These are phyloP conservation scores for Anser cygnoides DNA, from an alignment of 2,113 vertebrate genomes.

Conservation along the genomic window DNA sequence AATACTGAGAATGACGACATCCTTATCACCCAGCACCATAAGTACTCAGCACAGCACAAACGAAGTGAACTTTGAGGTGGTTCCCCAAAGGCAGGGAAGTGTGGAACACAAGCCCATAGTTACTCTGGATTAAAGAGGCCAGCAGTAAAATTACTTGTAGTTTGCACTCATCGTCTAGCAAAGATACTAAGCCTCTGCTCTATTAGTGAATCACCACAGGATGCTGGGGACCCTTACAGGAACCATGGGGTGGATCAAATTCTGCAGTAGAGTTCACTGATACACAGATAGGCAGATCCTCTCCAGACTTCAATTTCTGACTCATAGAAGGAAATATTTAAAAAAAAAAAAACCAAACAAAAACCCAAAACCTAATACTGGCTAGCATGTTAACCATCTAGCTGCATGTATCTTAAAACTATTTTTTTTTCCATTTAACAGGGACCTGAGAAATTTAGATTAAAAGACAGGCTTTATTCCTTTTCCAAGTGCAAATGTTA, in stretches of 20 bases:
- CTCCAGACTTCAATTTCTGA: neutral
- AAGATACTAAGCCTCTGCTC: neutral
- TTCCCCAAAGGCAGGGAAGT: neutral
- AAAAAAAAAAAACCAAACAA: no score
- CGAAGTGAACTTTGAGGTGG: neutral
- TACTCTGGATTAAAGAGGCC: neutral
- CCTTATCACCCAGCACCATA: accelerated
- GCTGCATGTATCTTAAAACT: neutral
- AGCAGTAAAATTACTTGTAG: neutral
- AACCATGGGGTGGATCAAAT: neutral
- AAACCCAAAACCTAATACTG: neutral
- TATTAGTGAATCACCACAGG: neutral
- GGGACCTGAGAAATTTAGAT: neutral
- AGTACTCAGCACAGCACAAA: neutral
- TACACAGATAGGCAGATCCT: neutral
- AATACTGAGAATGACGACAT: neutral
- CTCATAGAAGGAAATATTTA: neutral
- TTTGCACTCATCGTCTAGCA: neutral
- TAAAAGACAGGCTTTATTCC: neutral
- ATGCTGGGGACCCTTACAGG: neutral
- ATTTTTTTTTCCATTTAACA: neutral
- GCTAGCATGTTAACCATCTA: neutral
- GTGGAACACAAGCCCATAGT: accelerated
- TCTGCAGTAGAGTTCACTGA: neutral
- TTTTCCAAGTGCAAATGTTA: neutral